Base-by-base conservation (phyloP, 1,140 invertebrate genomes). In the Caenorhabditis remanei region DNA sequence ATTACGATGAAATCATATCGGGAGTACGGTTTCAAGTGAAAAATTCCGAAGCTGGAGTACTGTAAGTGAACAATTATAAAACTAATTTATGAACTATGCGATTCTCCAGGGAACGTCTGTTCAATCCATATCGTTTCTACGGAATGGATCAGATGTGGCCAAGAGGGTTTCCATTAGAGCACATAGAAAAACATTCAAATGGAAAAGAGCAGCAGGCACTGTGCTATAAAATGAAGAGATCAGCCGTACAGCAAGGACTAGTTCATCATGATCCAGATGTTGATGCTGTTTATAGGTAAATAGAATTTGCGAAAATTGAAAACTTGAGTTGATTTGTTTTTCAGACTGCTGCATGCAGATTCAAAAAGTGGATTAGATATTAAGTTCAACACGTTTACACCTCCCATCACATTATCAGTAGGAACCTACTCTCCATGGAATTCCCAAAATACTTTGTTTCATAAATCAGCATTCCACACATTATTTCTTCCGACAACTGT, bases 181-280 rank as follows among this genome's bases (percentile, higher is more conserved):
- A 65, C 13, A 85, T 86, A 40, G 75, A 53, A 85, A 41, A 46
- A 40, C 83, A 79, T 61, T 79, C 6, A 4, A 53, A 89, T 50
- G 61, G 40, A 65, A 55, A 79, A 11, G 46, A 71, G 16, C 16
- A 46, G 9, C 21, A 55, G 21, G 40, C 24, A 4, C n/a, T 86
- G 21, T 89, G 88, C 46, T 21, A 61, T 16, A 16, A 41, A 40
- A 89, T 86, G 87, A 58, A 19, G 24, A 71, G 88, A 46, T 89
- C 92, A 14, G 48, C 88, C 6, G 91, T 93, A 50, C 92, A 93
- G 86, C 92, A 93, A 83, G 92, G 93, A 21, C 53, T 93, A 3
- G 93, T 92, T 13, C 90, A 92, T 79, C 91, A 92, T 6, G 93
- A 93, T 84, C 93, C 93, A 21, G 93, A 93, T 87, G 89, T 93